Evolutionary conservation across 1,140 invertebrate species (phyloP).

Genomic region (Artemia franciscana): DNA sequence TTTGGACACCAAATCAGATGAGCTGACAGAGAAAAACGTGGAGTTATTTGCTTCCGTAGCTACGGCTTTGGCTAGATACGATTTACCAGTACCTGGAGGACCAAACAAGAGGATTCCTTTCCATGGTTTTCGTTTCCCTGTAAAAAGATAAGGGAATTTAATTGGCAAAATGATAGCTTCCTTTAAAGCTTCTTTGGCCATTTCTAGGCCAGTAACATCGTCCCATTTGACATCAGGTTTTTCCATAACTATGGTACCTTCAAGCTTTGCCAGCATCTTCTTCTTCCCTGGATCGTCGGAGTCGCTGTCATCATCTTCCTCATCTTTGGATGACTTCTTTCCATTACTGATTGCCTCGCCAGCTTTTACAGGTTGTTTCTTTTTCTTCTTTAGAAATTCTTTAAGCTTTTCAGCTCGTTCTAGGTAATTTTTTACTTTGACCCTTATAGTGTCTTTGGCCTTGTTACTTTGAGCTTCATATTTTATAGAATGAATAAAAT

Average conservation of each 20-base stretch:
- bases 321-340: constrained; percentile 28
- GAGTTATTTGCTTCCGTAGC: constrained; percentile 98
- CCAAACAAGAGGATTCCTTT: constrained; percentile 94
- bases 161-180: constrained; percentile 98
- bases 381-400: constrained; percentile 48
- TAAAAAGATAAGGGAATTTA: constrained; percentile 96
- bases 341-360: constrained; percentile 25
- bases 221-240: constrained; percentile 89
- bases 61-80: constrained; percentile 93
- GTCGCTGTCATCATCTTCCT: constrained; percentile 65
- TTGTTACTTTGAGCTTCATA: constrained; percentile 93
- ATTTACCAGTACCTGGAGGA: constrained; percentile 98
- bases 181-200: constrained; percentile 94
- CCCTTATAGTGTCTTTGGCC: constrained; percentile 72
- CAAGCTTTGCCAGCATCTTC: constrained; percentile 65
- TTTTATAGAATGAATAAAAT: constrained; percentile 96
- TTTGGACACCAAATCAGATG: constrained; percentile 94
- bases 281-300: constrained; percentile 89
- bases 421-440: constrained; percentile 79
- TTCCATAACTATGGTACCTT: constrained; percentile 89
- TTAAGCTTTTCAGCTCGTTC: constrained; percentile 94
- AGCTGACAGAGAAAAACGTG: constrained; percentile 96
- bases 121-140: constrained; percentile 92
- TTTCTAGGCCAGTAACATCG: constrained; percentile 90
- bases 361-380: constrained; percentile 73